Base-by-base conservation (phyloP, 2,888 invertebrate genomes). In the Spisula solida region DNA sequence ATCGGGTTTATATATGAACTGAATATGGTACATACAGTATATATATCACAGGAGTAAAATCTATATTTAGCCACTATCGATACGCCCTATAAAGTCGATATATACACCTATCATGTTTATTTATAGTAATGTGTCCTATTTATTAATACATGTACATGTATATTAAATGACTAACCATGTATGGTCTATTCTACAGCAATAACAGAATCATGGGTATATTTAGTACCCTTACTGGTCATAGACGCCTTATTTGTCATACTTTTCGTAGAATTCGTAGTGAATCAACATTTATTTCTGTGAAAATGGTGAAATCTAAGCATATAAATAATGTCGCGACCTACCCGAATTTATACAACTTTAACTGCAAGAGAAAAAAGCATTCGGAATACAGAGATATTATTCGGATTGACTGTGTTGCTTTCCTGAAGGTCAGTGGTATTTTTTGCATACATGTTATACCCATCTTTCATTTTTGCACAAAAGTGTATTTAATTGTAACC, bases 131-230 rank as follows among this genome's bases (percentile, higher is more conserved):
- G 1, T 55, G 81, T 34, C 81, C 56, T 55, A 81, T 8, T 81
- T 56, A 25, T 5, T 41, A 14, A 8, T 48, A n/a, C n/a, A n/a
- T n/a, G n/a, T 14, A 41, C 48, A 80, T 48, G 29, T 29, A 41
- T 60, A 81, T 81, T 56, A 31, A 81, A 81, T 85, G 80, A 85
- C 85, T 85, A 85, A 85, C 85, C 56, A 29, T 41, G n/a, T 66
- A 66, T 66, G 60, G 60, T 66, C 60, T 66, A 18, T 25, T 81
- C 18, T 56, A 56, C n/a, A 25, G 41, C 41, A 41, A 41, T 12
- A 4, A 10, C 20, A 16, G 14, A 25, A 51, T 85, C 85, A 85
- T 66, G 80, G 5, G 29, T 55, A 60, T 81, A 85, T 60, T 81
- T 85, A 85, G 60, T 18, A 31, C 41, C 20, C 12, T 85, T 80